Percentiles rank a stretch among this genome's conserved stretches.
phyloP scores from a whole-genome alignment of 2,113 vertebrate species.

The Micronycteris hirsuta region DNA sequence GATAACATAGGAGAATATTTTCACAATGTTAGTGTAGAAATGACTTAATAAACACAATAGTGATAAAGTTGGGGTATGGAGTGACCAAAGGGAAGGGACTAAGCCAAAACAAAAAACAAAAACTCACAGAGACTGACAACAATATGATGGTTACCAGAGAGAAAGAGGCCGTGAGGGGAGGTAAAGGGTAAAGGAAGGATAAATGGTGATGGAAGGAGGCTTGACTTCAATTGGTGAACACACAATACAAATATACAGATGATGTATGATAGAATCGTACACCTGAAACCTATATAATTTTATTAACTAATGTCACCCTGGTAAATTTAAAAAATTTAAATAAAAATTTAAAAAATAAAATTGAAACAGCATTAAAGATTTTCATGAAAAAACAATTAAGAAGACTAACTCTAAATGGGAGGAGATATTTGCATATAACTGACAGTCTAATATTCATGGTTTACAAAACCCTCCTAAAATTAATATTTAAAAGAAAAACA shows the following conservation, averaged over 20 bases:
- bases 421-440: neutral
- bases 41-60: neutral
- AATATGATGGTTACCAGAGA: neutral
- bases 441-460: neutral
- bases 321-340: neutral
- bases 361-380: neutral
- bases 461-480: neutral
- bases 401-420: neutral
- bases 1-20: neutral
- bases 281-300: neutral
- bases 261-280: neutral
- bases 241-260: neutral
- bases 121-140: neutral
- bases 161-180: neutral
- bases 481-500: constrained; percentile 5
- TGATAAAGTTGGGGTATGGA: neutral
- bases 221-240: neutral
- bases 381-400: neutral
- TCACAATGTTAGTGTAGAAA: neutral
- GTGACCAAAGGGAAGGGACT: neutral
- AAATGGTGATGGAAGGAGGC: neutral
- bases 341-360: neutral
- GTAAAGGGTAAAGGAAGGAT: no score
- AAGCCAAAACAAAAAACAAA: neutral
- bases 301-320: neutral